Base-by-base conservation (phyloP, 1,140 invertebrate genomes). In the Nixonia krombeini region DNA sequence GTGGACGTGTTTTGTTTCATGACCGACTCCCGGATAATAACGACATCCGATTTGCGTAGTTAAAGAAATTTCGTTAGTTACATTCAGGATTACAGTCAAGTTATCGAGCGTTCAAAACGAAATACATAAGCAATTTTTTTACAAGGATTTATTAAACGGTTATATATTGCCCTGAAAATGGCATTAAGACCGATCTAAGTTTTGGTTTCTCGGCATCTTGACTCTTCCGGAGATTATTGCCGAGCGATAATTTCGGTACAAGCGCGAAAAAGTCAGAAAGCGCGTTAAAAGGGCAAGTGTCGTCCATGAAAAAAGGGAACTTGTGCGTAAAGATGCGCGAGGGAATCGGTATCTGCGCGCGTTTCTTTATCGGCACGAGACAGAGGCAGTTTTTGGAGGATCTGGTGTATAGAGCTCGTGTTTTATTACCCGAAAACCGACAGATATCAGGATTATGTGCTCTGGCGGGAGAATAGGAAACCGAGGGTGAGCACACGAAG, bases 391-490 rank as follows among this genome's bases (percentile, higher is more conserved):
- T 80, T 75, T 70, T 67, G 55, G 51, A 50, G 65, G 41, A 41
- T 64, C 45, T 69, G 29, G 38, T 67, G 71, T 69, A 73, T 74
- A 74, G 74, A 72, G 74, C 75, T 79, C 80, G 82, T 85, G 83
- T 85, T 85, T 85, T 85, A 85, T 85, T 85, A 81, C 82, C 82
- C 82, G 83, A 85, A 85, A 85, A 85, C 82, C 83, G 75, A 83
- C 82, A 84, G 83, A 85, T 85, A 85, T 85, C 82, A 70, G 83
- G 82, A 84, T 85, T 84, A 85, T 82, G 76, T 80, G 76, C 70
- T 74, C 72, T 41, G 69, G 59, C 41, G 64, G 50, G 18, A 46
- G 47, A 55, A 56, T 31, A 49, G 38, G 41, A 44, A 56, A 50
- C 42, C 45, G 52, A 51, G 63, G 58, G 64, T 61, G 63, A 67